A percentile compares a stretch with the other conserved stretches of the same genome.
Conservation (phyloP, 2,797 vertebrate genomes). For the Moxostoma hubbsi region DNA sequence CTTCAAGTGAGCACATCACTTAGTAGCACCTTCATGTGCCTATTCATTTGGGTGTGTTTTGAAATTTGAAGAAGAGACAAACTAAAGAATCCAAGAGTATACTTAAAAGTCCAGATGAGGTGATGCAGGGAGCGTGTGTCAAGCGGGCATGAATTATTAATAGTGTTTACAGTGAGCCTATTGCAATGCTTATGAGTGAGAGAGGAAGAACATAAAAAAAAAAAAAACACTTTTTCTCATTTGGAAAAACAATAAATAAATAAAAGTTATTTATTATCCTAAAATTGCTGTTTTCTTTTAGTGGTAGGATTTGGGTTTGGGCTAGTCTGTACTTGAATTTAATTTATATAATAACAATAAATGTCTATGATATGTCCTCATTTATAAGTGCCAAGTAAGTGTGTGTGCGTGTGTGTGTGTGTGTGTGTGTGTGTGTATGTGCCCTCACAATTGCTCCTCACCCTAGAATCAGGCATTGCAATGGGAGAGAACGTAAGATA, state of each 20-base stretch:
- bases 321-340: background rate
- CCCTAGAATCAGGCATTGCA: background rate
- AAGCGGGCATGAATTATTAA: conserved; percentile 23
- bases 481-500: conserved; percentile 36
- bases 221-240: background rate
- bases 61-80: background rate
- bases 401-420: background rate
- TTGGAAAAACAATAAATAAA: background rate
- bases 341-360: background rate
- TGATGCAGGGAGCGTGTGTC: conserved; percentile 13
- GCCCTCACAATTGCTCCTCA: background rate
- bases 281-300: background rate
- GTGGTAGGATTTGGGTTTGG: background rate
- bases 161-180: conserved; percentile 14
- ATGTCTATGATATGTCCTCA: background rate
- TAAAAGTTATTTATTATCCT: too few species aligned
- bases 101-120: conserved; percentile 1
- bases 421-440: background rate
- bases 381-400: background rate
- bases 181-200: conserved; percentile 28
- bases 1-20: background rate
- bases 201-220: conserved; percentile 3
- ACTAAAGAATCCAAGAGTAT: background rate
- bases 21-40: background rate
- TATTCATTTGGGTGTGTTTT: conserved; percentile 5